phyloP scores from a whole-genome alignment of 2,888 invertebrate genomes.

The Congeria kusceri region DNA sequence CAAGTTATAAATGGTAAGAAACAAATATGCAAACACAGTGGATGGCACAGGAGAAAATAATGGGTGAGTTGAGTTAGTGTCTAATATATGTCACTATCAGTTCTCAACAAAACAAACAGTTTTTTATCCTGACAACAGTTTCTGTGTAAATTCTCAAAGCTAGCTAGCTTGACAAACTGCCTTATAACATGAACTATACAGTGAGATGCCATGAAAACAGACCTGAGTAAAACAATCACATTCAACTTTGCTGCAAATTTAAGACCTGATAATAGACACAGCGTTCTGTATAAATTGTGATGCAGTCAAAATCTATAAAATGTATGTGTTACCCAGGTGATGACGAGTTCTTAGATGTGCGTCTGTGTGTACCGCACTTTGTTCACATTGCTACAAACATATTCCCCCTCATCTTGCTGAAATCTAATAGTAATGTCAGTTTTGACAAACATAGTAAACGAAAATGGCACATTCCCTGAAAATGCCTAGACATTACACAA shows the following conservation, averaged over 20 bases:
- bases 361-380: background rate
- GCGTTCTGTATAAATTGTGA: background rate
- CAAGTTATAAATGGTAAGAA: background rate
- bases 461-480: too few species aligned
- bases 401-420: too few species aligned
- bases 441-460: too few species aligned
- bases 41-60: too few species aligned
- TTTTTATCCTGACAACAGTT: background rate
- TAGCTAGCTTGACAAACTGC: background rate
- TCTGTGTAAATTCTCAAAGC: background rate
- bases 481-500: too few species aligned
- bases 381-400: background rate
- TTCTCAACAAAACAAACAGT: too few species aligned
- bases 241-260: conserved; percentile 35
- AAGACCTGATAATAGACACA: conserved; percentile 3
- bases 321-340: conserved; percentile 6
- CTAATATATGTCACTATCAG: too few species aligned
- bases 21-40: background rate
- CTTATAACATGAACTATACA: background rate
- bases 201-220: conserved; percentile 36
- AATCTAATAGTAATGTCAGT: too few species aligned
- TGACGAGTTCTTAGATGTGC: background rate
- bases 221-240: conserved; percentile 43
- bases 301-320: background rate
- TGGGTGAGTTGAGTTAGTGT: too few species aligned